Conservation (phyloP, 1,140 invertebrate genomes). For the Ceratina japonica region DNA sequence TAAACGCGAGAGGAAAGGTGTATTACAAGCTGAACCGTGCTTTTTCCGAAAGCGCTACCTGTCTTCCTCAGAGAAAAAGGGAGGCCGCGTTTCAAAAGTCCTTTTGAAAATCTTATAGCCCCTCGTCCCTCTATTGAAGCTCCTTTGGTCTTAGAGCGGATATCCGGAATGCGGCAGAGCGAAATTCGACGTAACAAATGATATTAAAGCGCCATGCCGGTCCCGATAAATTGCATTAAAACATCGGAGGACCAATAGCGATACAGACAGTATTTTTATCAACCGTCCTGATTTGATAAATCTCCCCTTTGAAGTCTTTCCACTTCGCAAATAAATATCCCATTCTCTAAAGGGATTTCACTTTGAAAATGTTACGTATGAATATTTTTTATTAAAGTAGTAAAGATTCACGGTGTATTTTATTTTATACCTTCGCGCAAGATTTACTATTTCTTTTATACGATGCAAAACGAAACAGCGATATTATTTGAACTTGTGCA, state of each 20-base stretch:
- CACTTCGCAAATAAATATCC: too few species aligned
- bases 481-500: not conserved
- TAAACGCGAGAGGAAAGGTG: slow-evolving; percentile 34
- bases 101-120: slow-evolving; percentile 38
- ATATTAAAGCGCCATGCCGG: slow-evolving; percentile 11
- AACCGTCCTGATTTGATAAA: not conserved
- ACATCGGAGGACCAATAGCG: not conserved
- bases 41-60: slow-evolving; percentile 18
- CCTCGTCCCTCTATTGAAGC: not conserved
- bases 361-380: too few species aligned
- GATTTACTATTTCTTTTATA: not conserved
- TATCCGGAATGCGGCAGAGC: slow-evolving; percentile 19
- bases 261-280: not conserved
- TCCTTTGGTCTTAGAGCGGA: slow-evolving; percentile 37
- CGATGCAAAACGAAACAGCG: not conserved
- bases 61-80: not conserved
- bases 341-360: too few species aligned
- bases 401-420: not conserved
- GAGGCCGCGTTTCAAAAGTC: slow-evolving; percentile 23
- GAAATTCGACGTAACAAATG: slow-evolving; percentile 31
- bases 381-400: not conserved
- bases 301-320: too few species aligned
- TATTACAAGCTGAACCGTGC: slow-evolving; percentile 37
- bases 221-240: slow-evolving; percentile 13
- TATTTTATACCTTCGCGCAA: not conserved